These are phyloP conservation scores for Saxidomus purpurata DNA, from an alignment of 1,140 invertebrate genomes.

Conservation along the genomic window DNA sequence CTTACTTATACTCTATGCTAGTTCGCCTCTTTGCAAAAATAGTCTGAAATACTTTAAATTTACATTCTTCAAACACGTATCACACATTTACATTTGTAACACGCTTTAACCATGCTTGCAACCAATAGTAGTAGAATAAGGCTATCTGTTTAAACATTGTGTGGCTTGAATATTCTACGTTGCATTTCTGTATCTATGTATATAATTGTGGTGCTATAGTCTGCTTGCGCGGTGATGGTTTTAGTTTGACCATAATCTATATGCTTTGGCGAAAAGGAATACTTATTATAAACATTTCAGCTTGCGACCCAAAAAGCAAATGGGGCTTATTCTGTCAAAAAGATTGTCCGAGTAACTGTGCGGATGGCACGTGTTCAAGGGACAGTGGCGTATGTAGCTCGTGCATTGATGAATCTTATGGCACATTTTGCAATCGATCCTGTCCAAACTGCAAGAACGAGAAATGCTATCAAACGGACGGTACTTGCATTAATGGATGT, in stretches of 20 bases:
- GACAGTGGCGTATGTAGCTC: slow-evolving; percentile 22
- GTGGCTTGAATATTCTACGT: background rate
- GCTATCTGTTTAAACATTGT: background rate
- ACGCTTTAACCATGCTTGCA: background rate
- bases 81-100: background rate
- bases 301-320: background rate
- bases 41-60: too few species aligned
- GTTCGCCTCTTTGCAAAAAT: too few species aligned
- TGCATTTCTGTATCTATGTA: background rate
- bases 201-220: too few species aligned
- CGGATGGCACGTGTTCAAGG: slow-evolving; percentile 9
- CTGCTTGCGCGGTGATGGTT: too few species aligned
- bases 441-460: slow-evolving; percentile 31
- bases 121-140: background rate
- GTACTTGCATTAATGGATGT: slow-evolving; percentile 20
- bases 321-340: slow-evolving; percentile 51
- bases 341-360: background rate
- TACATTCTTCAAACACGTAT: too few species aligned
- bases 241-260: too few species aligned
- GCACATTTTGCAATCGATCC: background rate
- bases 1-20: too few species aligned
- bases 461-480: slow-evolving; percentile 18
- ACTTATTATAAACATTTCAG: background rate
- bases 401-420: slow-evolving; percentile 8
- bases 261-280: background rate